A percentile compares a stretch with the other conserved stretches of the same genome.
These are phyloP conservation scores for Drosophila pectinifera DNA, from an alignment of 1,140 invertebrate species.

Conservation along the genomic window DNA sequence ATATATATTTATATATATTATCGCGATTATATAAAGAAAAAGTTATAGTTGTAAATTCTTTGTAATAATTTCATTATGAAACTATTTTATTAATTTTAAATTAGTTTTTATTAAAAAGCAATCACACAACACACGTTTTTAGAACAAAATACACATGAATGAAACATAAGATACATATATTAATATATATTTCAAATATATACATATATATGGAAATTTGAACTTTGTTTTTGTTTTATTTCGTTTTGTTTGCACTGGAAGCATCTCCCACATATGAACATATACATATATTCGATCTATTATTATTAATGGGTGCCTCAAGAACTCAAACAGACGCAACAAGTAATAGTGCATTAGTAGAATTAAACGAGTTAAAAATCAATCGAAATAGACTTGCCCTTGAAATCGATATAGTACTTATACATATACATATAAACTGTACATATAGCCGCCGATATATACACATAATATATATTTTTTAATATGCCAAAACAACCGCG, in stretches of 20 bases:
- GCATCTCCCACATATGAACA: background rate
- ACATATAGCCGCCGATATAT: slow-evolving; percentile 54
- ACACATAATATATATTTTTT: slow-evolving; percentile 71
- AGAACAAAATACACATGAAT: slow-evolving; percentile 71
- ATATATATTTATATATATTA: slow-evolving; percentile 32
- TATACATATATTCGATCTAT: slow-evolving; percentile 20
- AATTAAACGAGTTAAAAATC: slow-evolving; percentile 74
- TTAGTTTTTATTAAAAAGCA: slow-evolving; percentile 63
- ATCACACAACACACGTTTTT: slow-evolving; percentile 65
- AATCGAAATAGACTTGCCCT: slow-evolving; percentile 72
- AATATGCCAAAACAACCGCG: slow-evolving; percentile 63
- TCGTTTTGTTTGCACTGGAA: background rate
- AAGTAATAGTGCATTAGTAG: slow-evolving; percentile 80
- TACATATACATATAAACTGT: slow-evolving; percentile 37
- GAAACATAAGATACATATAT: slow-evolving; percentile 37
- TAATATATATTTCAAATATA: no score
- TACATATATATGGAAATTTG: slow-evolving; percentile 60
- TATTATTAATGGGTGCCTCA: slow-evolving; percentile 59
- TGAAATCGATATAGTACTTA: slow-evolving; percentile 50
- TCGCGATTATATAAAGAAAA: slow-evolving; percentile 40
- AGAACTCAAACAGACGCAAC: slow-evolving; percentile 67
- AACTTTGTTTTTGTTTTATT: slow-evolving; percentile 38
- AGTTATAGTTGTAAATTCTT: slow-evolving; percentile 67
- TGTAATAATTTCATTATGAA: slow-evolving; percentile 63
- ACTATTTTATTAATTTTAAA: slow-evolving; percentile 70